Conservation (phyloP, 1,140 invertebrate genomes). For the Aphis gossypii region DNA sequence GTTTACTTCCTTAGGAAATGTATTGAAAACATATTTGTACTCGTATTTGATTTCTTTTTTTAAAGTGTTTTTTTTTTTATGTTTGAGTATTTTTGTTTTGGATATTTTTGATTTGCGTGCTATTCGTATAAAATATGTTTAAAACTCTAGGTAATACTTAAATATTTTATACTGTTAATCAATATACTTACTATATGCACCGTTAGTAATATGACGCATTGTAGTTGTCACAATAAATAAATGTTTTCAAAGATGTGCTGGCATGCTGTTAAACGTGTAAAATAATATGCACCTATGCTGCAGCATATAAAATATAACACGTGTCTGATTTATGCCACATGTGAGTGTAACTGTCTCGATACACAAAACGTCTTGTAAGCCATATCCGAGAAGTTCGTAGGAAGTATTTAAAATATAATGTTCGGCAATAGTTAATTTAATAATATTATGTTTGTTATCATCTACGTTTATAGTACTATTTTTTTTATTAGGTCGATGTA, state of each 20-base stretch:
- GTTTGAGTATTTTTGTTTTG: no score
- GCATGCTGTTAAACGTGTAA: not conserved
- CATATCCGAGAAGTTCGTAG: not conserved
- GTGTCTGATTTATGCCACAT: not conserved
- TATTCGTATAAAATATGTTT: no score
- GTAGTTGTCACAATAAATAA: not conserved
- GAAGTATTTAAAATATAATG: not conserved
- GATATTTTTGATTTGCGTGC: no score
- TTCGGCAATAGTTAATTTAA: not conserved
- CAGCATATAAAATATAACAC: not conserved
- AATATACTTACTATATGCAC: no score
- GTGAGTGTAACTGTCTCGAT: not conserved
- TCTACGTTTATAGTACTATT: not conserved
- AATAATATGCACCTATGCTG: not conserved
- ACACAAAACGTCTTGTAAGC: not conserved
- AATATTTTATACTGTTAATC: no score
- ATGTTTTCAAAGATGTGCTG: not conserved
- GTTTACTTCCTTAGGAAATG: no score
- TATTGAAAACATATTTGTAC: no score
- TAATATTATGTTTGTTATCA: not conserved
- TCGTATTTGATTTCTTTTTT: no score
- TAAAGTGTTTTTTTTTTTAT: no score
- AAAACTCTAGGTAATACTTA: no score
- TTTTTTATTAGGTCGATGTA: not conserved
- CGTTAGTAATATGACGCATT: no score